Percentiles rank a stretch among this genome's conserved stretches.
These are phyloP conservation scores for Stigmatopora nigra DNA, from an alignment of 2,113 vertebrate species.

Conservation along the genomic window DNA sequence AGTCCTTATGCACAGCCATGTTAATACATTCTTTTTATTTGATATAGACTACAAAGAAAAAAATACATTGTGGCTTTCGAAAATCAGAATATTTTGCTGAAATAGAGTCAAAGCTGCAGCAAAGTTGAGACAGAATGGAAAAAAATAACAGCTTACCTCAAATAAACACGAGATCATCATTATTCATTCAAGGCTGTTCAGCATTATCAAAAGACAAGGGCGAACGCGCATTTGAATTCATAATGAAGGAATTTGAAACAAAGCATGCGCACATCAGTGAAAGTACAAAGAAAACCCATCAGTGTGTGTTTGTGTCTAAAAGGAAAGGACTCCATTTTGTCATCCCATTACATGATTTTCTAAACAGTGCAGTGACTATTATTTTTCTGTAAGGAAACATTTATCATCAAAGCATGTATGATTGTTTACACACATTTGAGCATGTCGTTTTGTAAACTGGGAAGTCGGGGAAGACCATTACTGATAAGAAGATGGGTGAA, in stretches of 20 bases:
- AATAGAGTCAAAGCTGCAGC: neutral
- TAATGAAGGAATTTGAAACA: slow-evolving; percentile 13
- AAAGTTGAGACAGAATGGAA: neutral
- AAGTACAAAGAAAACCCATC: neutral
- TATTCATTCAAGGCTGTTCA: slow-evolving; percentile 7
- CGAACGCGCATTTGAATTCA: slow-evolving; percentile 8
- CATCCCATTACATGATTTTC: neutral
- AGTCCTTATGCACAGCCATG: too few species aligned
- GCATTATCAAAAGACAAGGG: slow-evolving; percentile 12
- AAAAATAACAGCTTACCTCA: slow-evolving; percentile 2
- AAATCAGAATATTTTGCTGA: neutral
- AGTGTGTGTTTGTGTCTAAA: neutral
- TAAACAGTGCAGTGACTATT: neutral
- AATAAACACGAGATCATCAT: neutral
- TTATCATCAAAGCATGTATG: neutral
- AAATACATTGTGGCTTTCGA: neutral
- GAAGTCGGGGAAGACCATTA: neutral
- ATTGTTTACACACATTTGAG: neutral
- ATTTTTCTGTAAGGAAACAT: neutral
- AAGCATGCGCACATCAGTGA: neutral
- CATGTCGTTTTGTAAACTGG: neutral
- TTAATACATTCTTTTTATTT: too few species aligned
- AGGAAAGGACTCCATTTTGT: neutral
- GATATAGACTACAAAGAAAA: neutral
- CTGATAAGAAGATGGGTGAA: neutral